Evolutionary conservation across 2,888 invertebrate species (phyloP), one percentile per base, ranked within the genome.

Genomic region (Habroteleia sp.): DNA sequence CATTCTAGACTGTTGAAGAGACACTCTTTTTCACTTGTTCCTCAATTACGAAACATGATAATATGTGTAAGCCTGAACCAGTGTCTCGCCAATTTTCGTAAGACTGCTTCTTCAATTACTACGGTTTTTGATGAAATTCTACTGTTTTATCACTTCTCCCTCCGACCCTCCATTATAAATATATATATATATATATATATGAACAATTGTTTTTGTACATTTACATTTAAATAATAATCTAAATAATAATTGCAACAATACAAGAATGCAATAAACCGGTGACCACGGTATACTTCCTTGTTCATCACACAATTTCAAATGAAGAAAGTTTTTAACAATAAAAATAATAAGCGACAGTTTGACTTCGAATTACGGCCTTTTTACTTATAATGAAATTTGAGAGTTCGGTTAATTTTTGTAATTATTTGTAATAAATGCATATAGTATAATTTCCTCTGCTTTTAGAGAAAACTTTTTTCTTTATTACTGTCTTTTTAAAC

Each of bases 1-100:
- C 56, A 82, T 77, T 77, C 65, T 82, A 83, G 79, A 78, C 56
- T 82, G 80, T 79, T 44, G 31, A 77, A 81, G 41, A 58, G 48
- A 58, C 52, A 44, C 37, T 66, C 39, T 69, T 76, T 68, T 77
- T 69, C 79, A 82, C 79, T 46, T 31, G 81, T 83, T 83, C 83
- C 83, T 84, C 73, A 73, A 42, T 33, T 56, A 3, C 20, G 27
- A 44, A 60, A 23, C 23, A 6, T 56, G 16, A 25, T 3, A 16
- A n/a, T n/a, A n/a, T n/a, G n/a, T 23, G 13, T 17, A 60, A 60
- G 17, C 8, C 27, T 13, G 33, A 17, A 11, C 6, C 11, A 60
- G 46, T 46, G 46, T 37, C 37, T 46, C 44, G 58, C 60, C 60
- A 46, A 60, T 46, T 60, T 56, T 13, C 6, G 44, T 35, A 58